phyloP scores from a whole-genome alignment of 2,113 vertebrate species.

The Pelmatolapia mariae region DNA sequence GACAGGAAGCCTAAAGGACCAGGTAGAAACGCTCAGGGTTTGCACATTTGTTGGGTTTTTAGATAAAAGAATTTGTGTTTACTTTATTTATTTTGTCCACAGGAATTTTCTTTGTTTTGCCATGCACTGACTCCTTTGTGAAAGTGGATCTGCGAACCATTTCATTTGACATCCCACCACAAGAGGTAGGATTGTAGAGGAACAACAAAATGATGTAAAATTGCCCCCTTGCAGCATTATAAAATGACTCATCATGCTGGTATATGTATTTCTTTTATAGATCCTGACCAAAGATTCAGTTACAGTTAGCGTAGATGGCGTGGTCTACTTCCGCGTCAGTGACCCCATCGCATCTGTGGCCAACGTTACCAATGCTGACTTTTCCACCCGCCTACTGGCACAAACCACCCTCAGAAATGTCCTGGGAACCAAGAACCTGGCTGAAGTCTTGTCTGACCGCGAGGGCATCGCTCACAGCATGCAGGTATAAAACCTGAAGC shows the following conservation, averaged over 20 bases:
- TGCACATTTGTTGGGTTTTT: not conserved
- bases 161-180: slow-evolving; percentile 96
- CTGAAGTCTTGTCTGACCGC: slow-evolving; percentile 80
- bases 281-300: slow-evolving; percentile 87
- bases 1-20: slow-evolving; percentile 83
- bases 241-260: not conserved
- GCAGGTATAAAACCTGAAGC: slow-evolving; percentile 66
- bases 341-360: slow-evolving; percentile 81
- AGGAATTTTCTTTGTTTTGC: slow-evolving; percentile 93
- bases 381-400: slow-evolving; percentile 79
- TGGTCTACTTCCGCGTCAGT: slow-evolving; percentile 82
- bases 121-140: slow-evolving; percentile 89
- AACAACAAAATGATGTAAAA: not conserved
- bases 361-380: slow-evolving; percentile 79
- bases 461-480: slow-evolving; percentile 83
- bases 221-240: not conserved
- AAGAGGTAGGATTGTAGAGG: slow-evolving; percentile 77
- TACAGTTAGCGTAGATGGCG: slow-evolving; percentile 81
- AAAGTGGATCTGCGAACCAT: slow-evolving; percentile 96
- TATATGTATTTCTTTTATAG: slow-evolving; percentile 35
- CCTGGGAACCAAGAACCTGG: slow-evolving; percentile 82
- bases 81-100: not conserved
- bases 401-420: slow-evolving; percentile 86
- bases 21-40: slow-evolving; percentile 62
- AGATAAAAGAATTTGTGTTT: not conserved